phyloP scores from a whole-genome alignment of 2,797 vertebrate genomes.

The Paguma larvata region DNA sequence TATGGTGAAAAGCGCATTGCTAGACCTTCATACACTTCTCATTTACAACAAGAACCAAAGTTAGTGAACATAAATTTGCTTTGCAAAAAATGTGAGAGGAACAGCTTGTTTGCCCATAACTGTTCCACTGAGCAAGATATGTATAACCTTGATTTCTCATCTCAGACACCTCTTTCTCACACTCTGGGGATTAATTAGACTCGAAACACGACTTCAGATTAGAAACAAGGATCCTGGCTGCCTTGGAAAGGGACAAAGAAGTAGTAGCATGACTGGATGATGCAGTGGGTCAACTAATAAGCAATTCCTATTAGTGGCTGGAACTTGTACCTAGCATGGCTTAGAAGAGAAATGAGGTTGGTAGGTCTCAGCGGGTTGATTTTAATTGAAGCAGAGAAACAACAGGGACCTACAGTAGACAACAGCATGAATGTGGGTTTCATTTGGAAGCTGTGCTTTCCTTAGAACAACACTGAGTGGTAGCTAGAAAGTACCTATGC shows the following conservation, averaged over 20 bases:
- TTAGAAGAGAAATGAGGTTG: conserved; percentile 57
- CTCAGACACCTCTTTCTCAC: conserved; percentile 80
- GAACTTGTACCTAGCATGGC: conserved; percentile 6
- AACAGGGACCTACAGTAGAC: not conserved
- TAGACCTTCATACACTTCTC: conserved; percentile 86
- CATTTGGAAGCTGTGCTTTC: conserved; percentile 43
- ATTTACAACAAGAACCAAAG: conserved; percentile 84
- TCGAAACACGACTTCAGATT: conserved; percentile 79
- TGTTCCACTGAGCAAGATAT: conserved; percentile 84
- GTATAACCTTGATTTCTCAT: conserved; percentile 88
- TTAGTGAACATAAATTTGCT: conserved; percentile 85
- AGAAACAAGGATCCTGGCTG: conserved; percentile 68
- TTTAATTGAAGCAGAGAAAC: conserved; percentile 71
- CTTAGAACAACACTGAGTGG: not conserved
- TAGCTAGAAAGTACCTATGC: not conserved
- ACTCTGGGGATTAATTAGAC: conserved; percentile 85
- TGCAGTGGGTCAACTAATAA: conserved; percentile 63
- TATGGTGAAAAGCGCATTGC: conserved; percentile 84
- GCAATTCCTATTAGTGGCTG: conserved; percentile 52
- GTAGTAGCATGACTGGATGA: not conserved
- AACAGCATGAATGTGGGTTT: not conserved
- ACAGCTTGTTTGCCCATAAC: conserved; percentile 87
- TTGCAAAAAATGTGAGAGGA: conserved; percentile 84
- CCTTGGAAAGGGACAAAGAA: conserved; percentile 64
- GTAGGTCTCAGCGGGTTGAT: conserved; percentile 57